These are phyloP conservation scores for Eupithecia pulchellata DNA, from an alignment of 2,888 invertebrate species.

Conservation along the genomic window DNA sequence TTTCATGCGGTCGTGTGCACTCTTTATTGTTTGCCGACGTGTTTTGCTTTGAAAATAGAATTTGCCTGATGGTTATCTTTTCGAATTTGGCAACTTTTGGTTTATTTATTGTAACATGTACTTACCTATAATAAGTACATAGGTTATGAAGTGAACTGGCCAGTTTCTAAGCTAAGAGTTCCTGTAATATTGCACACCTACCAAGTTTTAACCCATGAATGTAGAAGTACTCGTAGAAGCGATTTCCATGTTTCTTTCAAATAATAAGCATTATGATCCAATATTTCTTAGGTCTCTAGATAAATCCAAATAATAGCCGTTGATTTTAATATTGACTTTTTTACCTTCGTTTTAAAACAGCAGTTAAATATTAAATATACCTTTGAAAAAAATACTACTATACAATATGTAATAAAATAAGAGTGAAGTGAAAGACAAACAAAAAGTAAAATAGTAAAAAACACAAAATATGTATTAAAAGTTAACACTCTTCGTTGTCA, in stretches of 20 bases:
- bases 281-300: neutral
- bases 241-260: neutral
- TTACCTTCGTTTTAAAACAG: conserved; percentile 7
- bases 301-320: neutral
- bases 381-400: conserved; percentile 18
- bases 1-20: conserved; percentile 72
- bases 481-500: no score
- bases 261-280: neutral
- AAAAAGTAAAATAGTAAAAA: no score
- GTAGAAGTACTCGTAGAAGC: neutral
- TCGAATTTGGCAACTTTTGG: conserved; percentile 48
- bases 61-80: conserved; percentile 59
- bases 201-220: neutral
- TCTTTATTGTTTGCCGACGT: conserved; percentile 63
- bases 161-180: neutral
- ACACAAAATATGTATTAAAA: no score
- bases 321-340: neutral
- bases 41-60: conserved; percentile 69
- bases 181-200: no score
- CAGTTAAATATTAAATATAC: neutral
- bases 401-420: no score
- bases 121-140: neutral
- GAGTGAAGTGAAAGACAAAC: no score
- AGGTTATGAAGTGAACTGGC: neutral
- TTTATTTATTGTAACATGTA: conserved; percentile 12